Percentiles rank a stretch among this genome's conserved stretches.
Conservation (phyloP, 2,113 vertebrate species). For the Aptenodytes patagonicus region DNA sequence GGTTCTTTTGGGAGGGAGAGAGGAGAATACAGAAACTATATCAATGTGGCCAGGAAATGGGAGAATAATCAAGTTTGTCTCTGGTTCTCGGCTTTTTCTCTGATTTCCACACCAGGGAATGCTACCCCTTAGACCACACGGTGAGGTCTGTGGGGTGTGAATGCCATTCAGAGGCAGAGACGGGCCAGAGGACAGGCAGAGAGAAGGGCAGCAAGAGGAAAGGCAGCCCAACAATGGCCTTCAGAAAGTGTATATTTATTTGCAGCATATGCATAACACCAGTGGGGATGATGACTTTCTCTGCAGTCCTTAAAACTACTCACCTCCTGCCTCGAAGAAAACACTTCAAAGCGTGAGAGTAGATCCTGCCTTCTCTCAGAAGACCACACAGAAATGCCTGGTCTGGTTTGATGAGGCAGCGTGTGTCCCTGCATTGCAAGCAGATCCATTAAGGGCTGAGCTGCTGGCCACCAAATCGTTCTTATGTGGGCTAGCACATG, state of each 20-base stretch:
- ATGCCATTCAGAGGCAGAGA: background rate
- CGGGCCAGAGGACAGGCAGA: background rate
- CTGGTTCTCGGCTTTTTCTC: background rate
- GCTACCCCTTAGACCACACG: fast-evolving
- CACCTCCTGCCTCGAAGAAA: background rate
- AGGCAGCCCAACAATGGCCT: background rate
- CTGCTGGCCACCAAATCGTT: background rate
- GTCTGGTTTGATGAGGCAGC: background rate
- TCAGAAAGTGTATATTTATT: background rate
- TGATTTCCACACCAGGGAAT: background rate
- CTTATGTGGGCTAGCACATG: fast-evolving
- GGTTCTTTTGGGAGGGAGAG: background rate
- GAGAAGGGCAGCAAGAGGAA: background rate
- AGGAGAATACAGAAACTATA: background rate
- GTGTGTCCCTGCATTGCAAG: background rate
- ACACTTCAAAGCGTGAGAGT: background rate
- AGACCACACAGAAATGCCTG: background rate
- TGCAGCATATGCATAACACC: background rate
- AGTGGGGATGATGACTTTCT: background rate
- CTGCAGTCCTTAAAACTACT: background rate
- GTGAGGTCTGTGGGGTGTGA: background rate
- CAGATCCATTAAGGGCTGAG: background rate
- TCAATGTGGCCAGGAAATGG: background rate
- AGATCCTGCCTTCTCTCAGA: background rate
- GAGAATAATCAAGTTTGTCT: background rate